phyloP scores from a whole-genome alignment of 2,113 vertebrate genomes.

The Clinocottus analis region DNA sequence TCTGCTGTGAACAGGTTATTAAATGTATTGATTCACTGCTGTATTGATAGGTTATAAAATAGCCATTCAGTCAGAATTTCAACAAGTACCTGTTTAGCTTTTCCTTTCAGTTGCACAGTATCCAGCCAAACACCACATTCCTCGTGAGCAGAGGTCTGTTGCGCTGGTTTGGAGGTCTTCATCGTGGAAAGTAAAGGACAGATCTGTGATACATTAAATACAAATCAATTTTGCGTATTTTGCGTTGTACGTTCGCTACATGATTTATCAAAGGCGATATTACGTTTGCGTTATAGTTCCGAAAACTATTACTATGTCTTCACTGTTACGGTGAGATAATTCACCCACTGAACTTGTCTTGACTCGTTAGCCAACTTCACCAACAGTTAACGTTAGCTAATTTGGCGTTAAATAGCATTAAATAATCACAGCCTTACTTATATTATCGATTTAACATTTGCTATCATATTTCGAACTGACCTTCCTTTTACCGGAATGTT shows the following conservation, averaged over 20 bases:
- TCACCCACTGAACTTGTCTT: background rate
- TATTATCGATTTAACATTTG: background rate
- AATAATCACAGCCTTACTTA: background rate
- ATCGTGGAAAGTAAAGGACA: slow-evolving; percentile 36
- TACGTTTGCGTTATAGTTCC: too few species aligned
- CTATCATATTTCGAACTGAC: slow-evolving; percentile 1
- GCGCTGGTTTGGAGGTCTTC: slow-evolving; percentile 60
- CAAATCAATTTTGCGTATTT: background rate
- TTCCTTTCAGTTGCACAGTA: slow-evolving; percentile 75
- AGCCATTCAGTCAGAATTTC: background rate
- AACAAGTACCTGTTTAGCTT: slow-evolving; percentile 74
- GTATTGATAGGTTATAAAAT: background rate
- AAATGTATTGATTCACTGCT: background rate
- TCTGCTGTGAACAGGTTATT: background rate
- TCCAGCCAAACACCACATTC: slow-evolving; percentile 85
- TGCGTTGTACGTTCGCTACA: background rate
- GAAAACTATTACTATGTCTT: too few species aligned
- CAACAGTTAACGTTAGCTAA: background rate
- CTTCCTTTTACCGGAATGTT: background rate
- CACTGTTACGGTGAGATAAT: too few species aligned
- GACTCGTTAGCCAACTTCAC: background rate
- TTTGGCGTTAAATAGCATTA: background rate
- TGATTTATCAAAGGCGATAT: background rate
- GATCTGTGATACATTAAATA: background rate
- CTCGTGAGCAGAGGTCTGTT: slow-evolving; percentile 34